Conservation (phyloP, 2,113 vertebrate genomes). For the Meleagris gallopavo region DNA sequence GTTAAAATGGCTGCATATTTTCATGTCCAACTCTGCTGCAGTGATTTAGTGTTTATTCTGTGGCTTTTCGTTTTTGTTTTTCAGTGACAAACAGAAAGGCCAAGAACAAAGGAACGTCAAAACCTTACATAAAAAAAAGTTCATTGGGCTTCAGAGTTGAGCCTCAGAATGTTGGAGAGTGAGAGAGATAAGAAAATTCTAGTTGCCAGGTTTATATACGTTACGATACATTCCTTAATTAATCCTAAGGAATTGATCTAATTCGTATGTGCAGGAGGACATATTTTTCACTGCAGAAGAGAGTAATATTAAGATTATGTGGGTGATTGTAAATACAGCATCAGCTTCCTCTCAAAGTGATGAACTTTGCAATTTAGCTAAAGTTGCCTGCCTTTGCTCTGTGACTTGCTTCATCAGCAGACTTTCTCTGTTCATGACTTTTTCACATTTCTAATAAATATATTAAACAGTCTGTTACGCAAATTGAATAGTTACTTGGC, state of each 20-base stretch:
- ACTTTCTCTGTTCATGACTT: neutral
- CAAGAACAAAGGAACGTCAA: neutral
- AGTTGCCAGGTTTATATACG: neutral
- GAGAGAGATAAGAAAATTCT: neutral
- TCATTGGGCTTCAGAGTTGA: neutral
- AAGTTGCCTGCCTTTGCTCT: constrained; percentile 25
- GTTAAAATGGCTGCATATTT: neutral
- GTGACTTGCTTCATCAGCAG: constrained; percentile 46
- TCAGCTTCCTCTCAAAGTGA: constrained; percentile 45
- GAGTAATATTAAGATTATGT: neutral
- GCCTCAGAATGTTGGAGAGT: neutral
- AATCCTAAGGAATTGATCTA: neutral
- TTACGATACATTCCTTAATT: neutral
- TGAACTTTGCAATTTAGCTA: constrained; percentile 16
- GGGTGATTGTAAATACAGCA: neutral
- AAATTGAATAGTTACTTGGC: constrained; percentile 3
- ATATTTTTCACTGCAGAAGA: neutral
- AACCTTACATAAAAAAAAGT: neutral
- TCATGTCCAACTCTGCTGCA: neutral
- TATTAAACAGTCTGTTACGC: neutral
- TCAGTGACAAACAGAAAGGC: neutral
- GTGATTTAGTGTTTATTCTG: neutral
- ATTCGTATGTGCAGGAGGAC: neutral
- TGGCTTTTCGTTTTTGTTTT: no score
- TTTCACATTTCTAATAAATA: constrained; percentile 44